phyloP scores from a whole-genome alignment of 2,113 vertebrate genomes.

The Corythoichthys haematopterus region DNA sequence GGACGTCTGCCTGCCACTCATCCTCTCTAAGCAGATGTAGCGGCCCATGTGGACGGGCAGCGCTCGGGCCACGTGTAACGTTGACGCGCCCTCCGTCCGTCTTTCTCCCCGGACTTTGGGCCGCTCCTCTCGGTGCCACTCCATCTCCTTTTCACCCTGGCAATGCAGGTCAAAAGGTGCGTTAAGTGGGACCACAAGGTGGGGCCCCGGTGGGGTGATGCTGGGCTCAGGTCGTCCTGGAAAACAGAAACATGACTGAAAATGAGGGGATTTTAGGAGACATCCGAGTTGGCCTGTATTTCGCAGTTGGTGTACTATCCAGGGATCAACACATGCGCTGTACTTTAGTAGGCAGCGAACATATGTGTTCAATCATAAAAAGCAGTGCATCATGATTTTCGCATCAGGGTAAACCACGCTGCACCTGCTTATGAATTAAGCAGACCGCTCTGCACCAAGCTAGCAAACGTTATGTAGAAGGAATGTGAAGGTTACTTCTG shows the following conservation, averaged over 20 bases:
- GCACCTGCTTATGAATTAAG: no score
- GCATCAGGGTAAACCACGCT: no score
- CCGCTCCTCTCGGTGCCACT: constrained; percentile 65
- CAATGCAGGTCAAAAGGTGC: constrained; percentile 60
- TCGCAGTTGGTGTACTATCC: no score
- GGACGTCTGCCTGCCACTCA: constrained; percentile 63
- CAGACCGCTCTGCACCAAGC: no score
- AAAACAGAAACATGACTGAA: background rate
- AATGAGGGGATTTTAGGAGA: background rate
- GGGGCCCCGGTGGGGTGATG: constrained; percentile 51
- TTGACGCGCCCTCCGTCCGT: constrained; percentile 28
- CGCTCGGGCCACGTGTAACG: constrained; percentile 43
- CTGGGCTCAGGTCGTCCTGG: constrained; percentile 62
- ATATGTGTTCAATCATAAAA: no score
- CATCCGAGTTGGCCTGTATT: no score
- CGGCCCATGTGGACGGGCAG: constrained; percentile 65
- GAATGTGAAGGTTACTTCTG: no score
- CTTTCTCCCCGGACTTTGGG: constrained; percentile 38
- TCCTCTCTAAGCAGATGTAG: constrained; percentile 79
- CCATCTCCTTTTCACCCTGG: constrained; percentile 52
- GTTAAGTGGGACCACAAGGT: constrained; percentile 55
- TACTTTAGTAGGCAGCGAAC: no score
- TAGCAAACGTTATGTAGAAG: no score
- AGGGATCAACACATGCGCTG: no score
- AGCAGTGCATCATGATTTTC: no score